Base-by-base conservation (phyloP, 1,140 invertebrate genomes). In the Panulirus ornatus region DNA sequence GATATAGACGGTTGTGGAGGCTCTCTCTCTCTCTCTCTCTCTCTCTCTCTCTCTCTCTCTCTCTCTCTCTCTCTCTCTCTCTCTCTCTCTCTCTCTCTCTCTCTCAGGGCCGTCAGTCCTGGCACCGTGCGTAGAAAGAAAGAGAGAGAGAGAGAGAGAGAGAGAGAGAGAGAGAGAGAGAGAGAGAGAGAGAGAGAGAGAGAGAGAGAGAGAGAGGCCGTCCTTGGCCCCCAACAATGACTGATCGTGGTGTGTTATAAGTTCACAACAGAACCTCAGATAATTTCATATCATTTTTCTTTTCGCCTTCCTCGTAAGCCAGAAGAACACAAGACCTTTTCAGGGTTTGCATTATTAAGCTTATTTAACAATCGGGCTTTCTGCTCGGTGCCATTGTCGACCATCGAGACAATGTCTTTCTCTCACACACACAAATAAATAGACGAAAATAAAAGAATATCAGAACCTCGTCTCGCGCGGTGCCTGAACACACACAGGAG, bases 61-160 rank as follows among this genome's bases (percentile, higher is more conserved):
- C 66, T 1, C 75, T 40, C 36, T 44, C 36, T 78, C 75, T 42
- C 34, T 40, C 75, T 42, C 1, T 78, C 34, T 78, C 75, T 78
- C 75, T 78, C 42, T 40, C 36, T 40, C 11, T 22, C 75, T 0
- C 42, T 78, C 42, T 40, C 66, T 27, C 66, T 70, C 66, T 70
- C 66, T 70, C 66, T 70, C 19, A 63, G 19, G 19, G 19, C 58
- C 8, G 2, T 27, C n/a, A n/a, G 27, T 34, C n/a, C 66, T 70
- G 27, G 36, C 27, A 70, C 66, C 27, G 66, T 70, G n/a, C 3
- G 66, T 11, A n/a, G 66, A 70, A 34, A 70, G 66, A 70, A 34
- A 70, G 66, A 70, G 66, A 70, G 66, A 70, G 66, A 70, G 66
- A 70, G 66, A 70, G 66, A 70, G 36, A 70, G 27, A 30, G 66